A percentile compares a stretch with the other conserved stretches of the same genome.
Evolutionary conservation across 2,797 vertebrate genomes (phyloP).

Genomic region (Tangara arthus): DNA sequence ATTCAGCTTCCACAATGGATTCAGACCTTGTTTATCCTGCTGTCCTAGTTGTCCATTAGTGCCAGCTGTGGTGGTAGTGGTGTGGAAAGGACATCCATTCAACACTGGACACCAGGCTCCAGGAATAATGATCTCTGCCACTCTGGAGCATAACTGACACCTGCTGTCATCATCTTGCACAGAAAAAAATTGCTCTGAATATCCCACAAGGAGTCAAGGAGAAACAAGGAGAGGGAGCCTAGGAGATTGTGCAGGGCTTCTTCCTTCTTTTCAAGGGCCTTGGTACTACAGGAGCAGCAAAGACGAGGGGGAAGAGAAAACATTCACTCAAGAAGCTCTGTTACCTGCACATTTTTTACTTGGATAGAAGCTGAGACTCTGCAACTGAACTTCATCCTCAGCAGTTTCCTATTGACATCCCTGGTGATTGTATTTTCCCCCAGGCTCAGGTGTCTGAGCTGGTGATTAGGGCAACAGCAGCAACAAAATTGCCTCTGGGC

Average conservation of each 20-base stretch:
- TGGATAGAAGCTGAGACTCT: neutral
- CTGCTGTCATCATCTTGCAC: neutral
- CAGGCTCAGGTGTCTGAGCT: neutral
- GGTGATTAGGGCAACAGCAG: neutral
- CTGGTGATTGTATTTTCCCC: neutral
- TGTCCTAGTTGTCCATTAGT: neutral
- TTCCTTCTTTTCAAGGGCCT: neutral
- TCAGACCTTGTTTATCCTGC: neutral
- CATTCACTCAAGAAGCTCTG: neutral
- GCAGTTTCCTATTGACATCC: neutral
- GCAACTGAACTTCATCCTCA: neutral
- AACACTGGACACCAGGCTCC: neutral
- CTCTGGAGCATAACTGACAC: slow-evolving; percentile 19
- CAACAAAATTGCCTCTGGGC: neutral
- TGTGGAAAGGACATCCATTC: neutral
- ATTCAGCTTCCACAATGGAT: neutral
- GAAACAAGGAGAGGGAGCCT: neutral
- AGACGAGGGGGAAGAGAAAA: neutral
- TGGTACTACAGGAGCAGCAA: neutral
- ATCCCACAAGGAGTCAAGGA: neutral
- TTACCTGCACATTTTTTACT: neutral
- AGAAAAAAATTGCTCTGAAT: neutral
- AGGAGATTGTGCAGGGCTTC: neutral
- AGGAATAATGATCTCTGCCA: neutral
- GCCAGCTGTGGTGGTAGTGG: neutral